phyloP scores from a whole-genome alignment of 2,797 vertebrate genomes.

The Neosilurus mollespiculum region DNA sequence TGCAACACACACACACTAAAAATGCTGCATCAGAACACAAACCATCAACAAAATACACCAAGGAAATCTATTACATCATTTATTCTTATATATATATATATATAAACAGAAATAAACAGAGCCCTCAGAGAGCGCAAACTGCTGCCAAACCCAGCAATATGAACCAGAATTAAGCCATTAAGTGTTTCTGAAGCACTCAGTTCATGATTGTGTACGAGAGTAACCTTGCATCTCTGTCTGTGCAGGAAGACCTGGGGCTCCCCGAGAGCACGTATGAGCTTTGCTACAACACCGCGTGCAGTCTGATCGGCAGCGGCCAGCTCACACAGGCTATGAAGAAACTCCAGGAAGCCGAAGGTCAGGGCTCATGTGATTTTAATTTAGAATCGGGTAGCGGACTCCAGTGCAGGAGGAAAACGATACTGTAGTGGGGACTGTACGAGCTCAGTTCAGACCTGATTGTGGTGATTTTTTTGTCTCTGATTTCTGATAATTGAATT shows the following conservation, averaged over 20 bases:
- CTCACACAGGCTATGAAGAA: constrained; percentile 86
- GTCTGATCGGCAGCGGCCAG: constrained; percentile 88
- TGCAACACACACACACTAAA: too few species aligned
- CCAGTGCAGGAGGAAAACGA: neutral
- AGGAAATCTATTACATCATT: too few species aligned
- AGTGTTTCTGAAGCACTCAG: neutral
- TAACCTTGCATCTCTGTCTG: neutral
- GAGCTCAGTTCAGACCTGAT: neutral
- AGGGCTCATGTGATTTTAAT: constrained; percentile 34
- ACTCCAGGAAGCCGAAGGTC: constrained; percentile 91
- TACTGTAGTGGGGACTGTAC: neutral
- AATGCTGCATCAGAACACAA: too few species aligned
- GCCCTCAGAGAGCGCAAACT: too few species aligned
- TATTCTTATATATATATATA: too few species aligned
- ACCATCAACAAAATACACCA: too few species aligned
- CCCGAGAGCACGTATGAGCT: constrained; percentile 92
- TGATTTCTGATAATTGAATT: too few species aligned
- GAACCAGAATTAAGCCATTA: neutral
- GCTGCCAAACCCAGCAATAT: too few species aligned
- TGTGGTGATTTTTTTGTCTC: neutral
- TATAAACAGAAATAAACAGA: too few species aligned
- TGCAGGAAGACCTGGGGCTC: constrained; percentile 88
- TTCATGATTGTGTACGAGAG: neutral
- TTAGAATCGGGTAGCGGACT: neutral
- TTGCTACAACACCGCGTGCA: constrained; percentile 92